phyloP scores from a whole-genome alignment of 1,140 invertebrate genomes.

The Achatina immaculata region DNA sequence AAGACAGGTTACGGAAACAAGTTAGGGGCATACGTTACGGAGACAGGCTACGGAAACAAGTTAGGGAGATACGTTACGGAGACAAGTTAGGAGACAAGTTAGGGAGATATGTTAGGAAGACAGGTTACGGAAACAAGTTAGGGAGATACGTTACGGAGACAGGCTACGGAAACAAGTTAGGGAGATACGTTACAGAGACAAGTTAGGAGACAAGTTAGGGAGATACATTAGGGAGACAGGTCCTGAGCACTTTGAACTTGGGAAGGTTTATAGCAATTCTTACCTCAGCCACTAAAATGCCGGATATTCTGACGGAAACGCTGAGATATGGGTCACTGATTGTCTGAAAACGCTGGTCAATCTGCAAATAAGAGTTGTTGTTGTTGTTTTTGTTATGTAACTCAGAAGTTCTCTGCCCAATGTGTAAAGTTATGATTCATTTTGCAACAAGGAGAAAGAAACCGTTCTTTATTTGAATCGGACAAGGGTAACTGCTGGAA shows the following conservation, averaged over 20 bases:
- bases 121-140: no score
- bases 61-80: no score
- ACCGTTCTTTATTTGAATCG: neutral
- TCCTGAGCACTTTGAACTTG: no score
- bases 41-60: no score
- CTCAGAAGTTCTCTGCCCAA: neutral
- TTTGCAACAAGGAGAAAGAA: neutral
- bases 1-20: no score
- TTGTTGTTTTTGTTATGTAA: neutral
- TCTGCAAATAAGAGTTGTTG: conserved; percentile 27
- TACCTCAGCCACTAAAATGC: conserved; percentile 44
- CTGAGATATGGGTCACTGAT: conserved; percentile 41
- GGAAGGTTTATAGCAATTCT: no score
- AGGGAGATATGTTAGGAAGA: no score
- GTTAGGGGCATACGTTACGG: no score
- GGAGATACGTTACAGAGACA: neutral
- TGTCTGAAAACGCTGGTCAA: conserved; percentile 46
- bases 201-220: neutral
- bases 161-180: neutral
- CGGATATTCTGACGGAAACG: conserved; percentile 42
- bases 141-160: neutral
- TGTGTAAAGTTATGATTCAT: neutral
- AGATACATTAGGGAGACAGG: neutral
- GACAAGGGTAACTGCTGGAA: neutral
- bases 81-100: neutral